Percentiles rank a stretch among this genome's conserved stretches.
Evolutionary conservation across 2,888 invertebrate species (phyloP).

Genomic region (Thyatira batis): DNA sequence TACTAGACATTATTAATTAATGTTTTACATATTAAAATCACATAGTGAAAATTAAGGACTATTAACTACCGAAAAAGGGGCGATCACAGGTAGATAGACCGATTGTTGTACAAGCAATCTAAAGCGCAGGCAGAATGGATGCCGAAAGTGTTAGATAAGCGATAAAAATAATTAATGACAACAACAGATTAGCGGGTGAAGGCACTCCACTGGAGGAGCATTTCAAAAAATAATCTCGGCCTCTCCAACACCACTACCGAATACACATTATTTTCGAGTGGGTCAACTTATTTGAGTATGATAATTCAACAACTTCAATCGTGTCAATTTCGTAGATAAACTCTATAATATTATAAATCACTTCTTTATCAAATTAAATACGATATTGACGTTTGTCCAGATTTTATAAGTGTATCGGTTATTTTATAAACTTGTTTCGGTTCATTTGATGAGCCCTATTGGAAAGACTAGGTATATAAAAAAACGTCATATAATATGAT

Average conservation of each 20-base stretch:
- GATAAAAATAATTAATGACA: conserved; percentile 82
- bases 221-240: conserved; percentile 80
- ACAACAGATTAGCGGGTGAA: conserved; percentile 74
- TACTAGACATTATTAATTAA: too few relatives aligned
- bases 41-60: too few relatives aligned
- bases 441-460: too few relatives aligned
- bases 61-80: conserved; percentile 14
- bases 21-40: too few relatives aligned
- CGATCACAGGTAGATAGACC: conserved; percentile 41
- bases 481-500: too few relatives aligned
- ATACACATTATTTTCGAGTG: conserved; percentile 75
- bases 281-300: conserved; percentile 69
- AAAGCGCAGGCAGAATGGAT: conserved; percentile 56
- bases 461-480: too few relatives aligned
- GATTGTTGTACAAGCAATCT: conserved; percentile 56
- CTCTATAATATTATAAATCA: not conserved
- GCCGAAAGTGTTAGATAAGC: conserved; percentile 77
- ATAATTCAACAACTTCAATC: conserved; percentile 53
- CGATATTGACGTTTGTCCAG: not conserved
- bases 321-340: conserved; percentile 29
- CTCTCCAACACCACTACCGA: conserved; percentile 73
- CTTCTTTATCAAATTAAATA: not conserved
- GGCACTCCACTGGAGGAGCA: conserved; percentile 79
- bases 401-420: not conserved
- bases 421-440: too few relatives aligned